Evolutionary conservation across 1,140 invertebrate species (phyloP).

Genomic region (Megalonaias nervosa): DNA sequence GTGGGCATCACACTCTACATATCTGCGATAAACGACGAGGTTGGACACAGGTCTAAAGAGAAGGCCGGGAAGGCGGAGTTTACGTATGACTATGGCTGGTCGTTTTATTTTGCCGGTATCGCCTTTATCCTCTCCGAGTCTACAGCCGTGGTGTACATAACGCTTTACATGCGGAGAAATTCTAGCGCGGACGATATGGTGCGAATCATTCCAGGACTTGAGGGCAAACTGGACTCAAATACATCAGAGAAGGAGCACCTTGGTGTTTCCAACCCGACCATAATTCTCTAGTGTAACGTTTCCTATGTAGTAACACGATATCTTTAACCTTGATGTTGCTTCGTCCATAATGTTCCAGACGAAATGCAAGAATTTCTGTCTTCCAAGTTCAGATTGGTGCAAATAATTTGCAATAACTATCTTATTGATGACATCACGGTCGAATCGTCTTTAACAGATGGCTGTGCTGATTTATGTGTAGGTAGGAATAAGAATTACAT

Average conservation of each 20-base stretch:
- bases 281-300: slow-evolving; percentile 10
- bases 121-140: slow-evolving; percentile 56
- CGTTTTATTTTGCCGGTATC: slow-evolving; percentile 58
- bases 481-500: too few relatives aligned
- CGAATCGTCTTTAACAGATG: too few relatives aligned
- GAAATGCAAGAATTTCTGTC: too few relatives aligned
- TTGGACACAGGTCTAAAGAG: slow-evolving; percentile 52
- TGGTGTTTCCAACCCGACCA: slow-evolving; percentile 27
- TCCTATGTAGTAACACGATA: too few relatives aligned
- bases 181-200: slow-evolving; percentile 51
- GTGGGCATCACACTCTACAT: slow-evolving; percentile 64
- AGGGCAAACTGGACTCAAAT: slow-evolving; percentile 44
- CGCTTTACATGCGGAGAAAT: slow-evolving; percentile 55
- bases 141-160: slow-evolving; percentile 59
- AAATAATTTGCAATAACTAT: too few relatives aligned
- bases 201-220: slow-evolving; percentile 53
- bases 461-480: too few relatives aligned
- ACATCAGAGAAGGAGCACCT: slow-evolving; percentile 4
- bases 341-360: too few relatives aligned
- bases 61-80: slow-evolving; percentile 45
- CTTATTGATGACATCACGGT: too few relatives aligned
- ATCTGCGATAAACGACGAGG: slow-evolving; percentile 65
- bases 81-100: slow-evolving; percentile 60
- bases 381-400: too few relatives aligned
- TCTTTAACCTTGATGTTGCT: too few relatives aligned